Conservation (phyloP, 2,113 vertebrate species). For the Sebastes schlegelii region DNA sequence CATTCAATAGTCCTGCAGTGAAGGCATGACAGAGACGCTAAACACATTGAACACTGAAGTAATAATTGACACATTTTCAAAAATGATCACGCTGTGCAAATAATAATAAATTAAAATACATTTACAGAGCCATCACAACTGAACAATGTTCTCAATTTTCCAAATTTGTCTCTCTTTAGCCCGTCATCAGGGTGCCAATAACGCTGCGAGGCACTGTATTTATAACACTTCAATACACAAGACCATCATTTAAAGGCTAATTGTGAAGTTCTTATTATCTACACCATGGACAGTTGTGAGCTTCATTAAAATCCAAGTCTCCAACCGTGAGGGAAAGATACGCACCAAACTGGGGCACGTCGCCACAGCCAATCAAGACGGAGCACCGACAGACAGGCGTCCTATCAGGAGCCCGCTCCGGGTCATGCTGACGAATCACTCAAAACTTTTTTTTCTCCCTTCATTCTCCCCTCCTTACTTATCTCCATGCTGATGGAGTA, state of each 20-base stretch:
- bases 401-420: constrained; percentile 65
- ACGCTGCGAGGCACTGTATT: constrained; percentile 34
- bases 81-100: background rate
- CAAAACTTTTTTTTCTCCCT: constrained; percentile 49
- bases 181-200: constrained; percentile 40
- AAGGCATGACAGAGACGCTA: background rate
- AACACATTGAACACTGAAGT: background rate
- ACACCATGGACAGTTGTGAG: constrained; percentile 62
- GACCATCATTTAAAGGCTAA: constrained; percentile 63
- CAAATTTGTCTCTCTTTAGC: constrained; percentile 32
- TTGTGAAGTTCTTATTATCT: constrained; percentile 71
- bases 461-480: constrained; percentile 44
- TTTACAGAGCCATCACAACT: constrained; percentile 1
- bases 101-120: constrained; percentile 35
- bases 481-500: constrained; percentile 74
- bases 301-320: constrained; percentile 73
- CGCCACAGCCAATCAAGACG: constrained; percentile 59
- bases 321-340: constrained; percentile 60
- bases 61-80: background rate
- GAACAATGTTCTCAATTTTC: constrained; percentile 25
- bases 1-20: background rate
- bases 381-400: constrained; percentile 32
- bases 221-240: constrained; percentile 56
- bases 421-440: constrained; percentile 74
- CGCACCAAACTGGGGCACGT: constrained; percentile 70